These are phyloP conservation scores for Heterodera carotae DNA, from an alignment of 1,140 invertebrate species.

Conservation along the genomic window DNA sequence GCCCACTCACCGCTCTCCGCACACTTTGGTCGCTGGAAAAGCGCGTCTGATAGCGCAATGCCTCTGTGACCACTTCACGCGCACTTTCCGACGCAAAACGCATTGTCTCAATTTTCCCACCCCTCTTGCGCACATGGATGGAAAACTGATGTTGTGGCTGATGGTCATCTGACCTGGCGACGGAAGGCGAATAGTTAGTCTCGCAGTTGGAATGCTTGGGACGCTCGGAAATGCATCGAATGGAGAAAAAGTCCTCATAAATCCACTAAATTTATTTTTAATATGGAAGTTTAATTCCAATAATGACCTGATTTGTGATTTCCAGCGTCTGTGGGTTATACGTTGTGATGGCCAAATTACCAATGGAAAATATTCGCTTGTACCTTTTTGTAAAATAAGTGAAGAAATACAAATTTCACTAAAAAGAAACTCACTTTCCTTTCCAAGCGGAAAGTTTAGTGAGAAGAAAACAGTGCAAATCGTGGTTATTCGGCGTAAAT, in stretches of 20 bases:
- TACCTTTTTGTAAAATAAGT: conserved; percentile 74
- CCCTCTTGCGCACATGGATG: conserved; percentile 73
- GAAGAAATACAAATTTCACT: conserved; percentile 33
- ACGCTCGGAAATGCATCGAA: conserved; percentile 65
- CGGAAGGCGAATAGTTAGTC: background rate
- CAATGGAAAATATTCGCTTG: conserved; percentile 94
- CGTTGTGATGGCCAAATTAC: conserved; percentile 89
- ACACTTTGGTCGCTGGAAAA: conserved; percentile 49
- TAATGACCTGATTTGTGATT: conserved; percentile 87
- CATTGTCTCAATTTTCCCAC: conserved; percentile 84
- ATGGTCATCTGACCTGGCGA: conserved; percentile 2
- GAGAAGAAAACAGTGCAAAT: conserved; percentile 85
- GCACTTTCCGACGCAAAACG: conserved; percentile 95
- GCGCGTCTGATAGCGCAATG: conserved; percentile 74
- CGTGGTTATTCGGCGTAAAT: conserved; percentile 53
- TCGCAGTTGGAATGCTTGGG: conserved; percentile 34
- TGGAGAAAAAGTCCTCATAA: conserved; percentile 69
- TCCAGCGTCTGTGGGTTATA: conserved; percentile 92
- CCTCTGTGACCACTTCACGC: conserved; percentile 85
- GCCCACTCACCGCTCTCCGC: conserved; percentile 44
- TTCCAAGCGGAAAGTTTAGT: conserved; percentile 90
- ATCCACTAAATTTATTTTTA: conserved; percentile 68
- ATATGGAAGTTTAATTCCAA: conserved; percentile 74
- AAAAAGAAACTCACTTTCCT: conserved; percentile 77
- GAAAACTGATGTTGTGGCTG: conserved; percentile 15